These are phyloP conservation scores for Dyspetes luteomarginatus DNA, from an alignment of 2,888 invertebrate genomes.

Conservation along the genomic window DNA sequence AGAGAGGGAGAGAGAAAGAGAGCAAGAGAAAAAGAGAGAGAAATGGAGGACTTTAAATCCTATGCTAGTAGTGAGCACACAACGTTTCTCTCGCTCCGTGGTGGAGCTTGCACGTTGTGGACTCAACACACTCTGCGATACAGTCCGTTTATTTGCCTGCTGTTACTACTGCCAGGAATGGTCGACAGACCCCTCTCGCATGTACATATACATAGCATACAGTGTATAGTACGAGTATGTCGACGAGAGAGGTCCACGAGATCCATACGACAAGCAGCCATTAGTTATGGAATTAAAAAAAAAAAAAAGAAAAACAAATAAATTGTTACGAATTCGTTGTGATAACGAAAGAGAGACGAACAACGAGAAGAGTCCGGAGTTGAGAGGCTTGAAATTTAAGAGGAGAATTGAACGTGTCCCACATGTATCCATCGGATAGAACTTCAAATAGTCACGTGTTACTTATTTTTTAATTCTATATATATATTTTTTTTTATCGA, in stretches of 20 bases:
- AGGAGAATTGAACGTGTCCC: not conserved
- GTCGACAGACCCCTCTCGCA: conserved; percentile 20
- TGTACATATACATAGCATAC: not conserved
- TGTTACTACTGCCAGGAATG: conserved; percentile 43
- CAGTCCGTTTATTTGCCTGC: conserved; percentile 61
- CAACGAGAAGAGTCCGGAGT: not conserved
- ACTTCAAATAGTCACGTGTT: not conserved
- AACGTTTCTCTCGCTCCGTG: conserved; percentile 1
- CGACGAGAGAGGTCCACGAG: conserved; percentile 8
- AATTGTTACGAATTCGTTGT: conserved; percentile 23
- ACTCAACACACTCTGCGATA: conserved; percentile 54
- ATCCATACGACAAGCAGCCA: conserved; percentile 53
- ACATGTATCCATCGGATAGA: not conserved
- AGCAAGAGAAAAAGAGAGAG: conserved; percentile 5
- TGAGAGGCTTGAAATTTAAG: not conserved
- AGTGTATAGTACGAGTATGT: conserved; percentile 8
- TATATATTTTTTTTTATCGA: not conserved
- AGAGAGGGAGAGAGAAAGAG: conserved; percentile 14
- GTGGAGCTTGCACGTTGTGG: conserved; percentile 44
- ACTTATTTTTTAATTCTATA: not conserved
- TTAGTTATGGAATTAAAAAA: conserved; percentile 58
- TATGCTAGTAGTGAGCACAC: conserved; percentile 29
- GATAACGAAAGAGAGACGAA: conserved; percentile 28
- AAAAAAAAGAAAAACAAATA: conserved; percentile 2
- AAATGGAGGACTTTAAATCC: conserved; percentile 42